Evolutionary conservation across 2,888 invertebrate species (phyloP), one percentile per base, ranked within the genome.

Genomic region (Platycheirus albimanus): DNA sequence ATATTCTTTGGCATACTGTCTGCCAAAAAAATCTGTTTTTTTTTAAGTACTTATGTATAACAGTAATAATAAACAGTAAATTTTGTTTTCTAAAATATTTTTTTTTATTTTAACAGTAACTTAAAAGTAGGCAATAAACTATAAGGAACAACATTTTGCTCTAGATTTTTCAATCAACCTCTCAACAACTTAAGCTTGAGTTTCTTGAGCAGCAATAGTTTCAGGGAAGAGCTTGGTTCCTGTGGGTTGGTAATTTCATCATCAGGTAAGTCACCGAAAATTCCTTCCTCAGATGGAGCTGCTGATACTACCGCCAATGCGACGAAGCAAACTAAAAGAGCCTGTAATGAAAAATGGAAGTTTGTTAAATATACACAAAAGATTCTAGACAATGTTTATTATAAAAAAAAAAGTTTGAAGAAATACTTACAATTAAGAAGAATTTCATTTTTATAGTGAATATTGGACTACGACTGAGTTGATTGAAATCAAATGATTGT

Each of bases 171-270:
- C 24, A 24, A 4, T 24, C 5, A 58, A 41, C 56, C 56, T 30
- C 38, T 56, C 13, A 58, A 28, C 38, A 58, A 7, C 38, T 41
- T 58, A 30, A 45, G 19, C 19, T 45, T 45, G 4, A 63, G 20
- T 19, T 45, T 45, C 2, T 45, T 45, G 0, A 45, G 13, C 17
- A 45, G 4, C 45, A 45, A 45, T 19, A 45, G 19, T 4, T 45
- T 45, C 1, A 45, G 11, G 1, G n/a, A 19, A 3, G 19, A 45
- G n/a, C 45, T 45, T n/a, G 45, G 19, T 11, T 45, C 45, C 17
- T 19, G 19, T 19, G 45, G 45, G 5, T 41, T 41, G n/a, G n/a
- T 10, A 0, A 47, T n/a, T 10, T 63, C 63, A 19, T 3, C 47
- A 6, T 47, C 47, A 1, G 45, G 3, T n/a, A 63, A 3, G n/a